phyloP scores from a whole-genome alignment of 2,888 invertebrate species.

The Leucophenga montana region DNA sequence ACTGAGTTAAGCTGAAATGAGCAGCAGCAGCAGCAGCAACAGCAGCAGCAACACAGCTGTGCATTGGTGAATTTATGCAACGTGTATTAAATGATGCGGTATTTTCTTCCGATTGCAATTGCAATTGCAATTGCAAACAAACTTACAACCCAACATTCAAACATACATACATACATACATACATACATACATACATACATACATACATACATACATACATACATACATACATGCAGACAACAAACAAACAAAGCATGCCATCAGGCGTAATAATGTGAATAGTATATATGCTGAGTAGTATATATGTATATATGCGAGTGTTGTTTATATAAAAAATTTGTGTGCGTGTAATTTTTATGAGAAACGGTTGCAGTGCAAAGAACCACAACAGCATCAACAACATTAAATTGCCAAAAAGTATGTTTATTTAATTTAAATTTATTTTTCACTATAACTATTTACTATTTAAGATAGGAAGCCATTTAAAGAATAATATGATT shows the following conservation, averaged over 20 bases:
- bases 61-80: slow-evolving; percentile 30
- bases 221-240: neutral
- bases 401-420: neutral
- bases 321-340: neutral
- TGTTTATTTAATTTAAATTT: too few species aligned
- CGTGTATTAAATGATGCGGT: neutral
- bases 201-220: slow-evolving; percentile 11
- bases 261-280: slow-evolving; percentile 40
- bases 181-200: neutral
- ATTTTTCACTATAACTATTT: too few species aligned
- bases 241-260: slow-evolving; percentile 45
- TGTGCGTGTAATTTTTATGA: neutral
- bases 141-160: neutral
- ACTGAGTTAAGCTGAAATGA: slow-evolving; percentile 50
- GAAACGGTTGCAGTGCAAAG: neutral
- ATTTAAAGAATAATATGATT: neutral
- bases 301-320: slow-evolving; percentile 17
- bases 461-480: too few species aligned
- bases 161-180: neutral
- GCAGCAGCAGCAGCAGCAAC: slow-evolving; percentile 24
- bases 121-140: neutral
- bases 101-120: neutral
- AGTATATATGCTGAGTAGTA: slow-evolving; percentile 3
- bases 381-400: neutral
- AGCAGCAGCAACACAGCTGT: slow-evolving; percentile 17